Conservation (phyloP, 2,797 vertebrate species). For the Cryptoblepharus egeriae region DNA sequence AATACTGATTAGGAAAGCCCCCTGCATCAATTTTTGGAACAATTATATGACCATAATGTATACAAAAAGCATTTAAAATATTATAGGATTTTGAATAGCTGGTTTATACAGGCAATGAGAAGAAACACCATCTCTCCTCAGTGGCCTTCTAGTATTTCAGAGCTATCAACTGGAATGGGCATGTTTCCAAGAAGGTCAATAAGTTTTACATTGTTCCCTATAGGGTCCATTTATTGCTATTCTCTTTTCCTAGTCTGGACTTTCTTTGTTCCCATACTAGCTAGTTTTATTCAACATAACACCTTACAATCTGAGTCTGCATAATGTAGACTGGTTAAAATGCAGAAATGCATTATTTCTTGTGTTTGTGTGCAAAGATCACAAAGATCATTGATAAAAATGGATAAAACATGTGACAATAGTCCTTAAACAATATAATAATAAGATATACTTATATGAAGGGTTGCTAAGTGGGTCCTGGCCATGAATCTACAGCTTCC, state of each 20-base stretch:
- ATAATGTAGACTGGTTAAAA: conserved; percentile 34
- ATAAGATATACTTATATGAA: too few relatives aligned
- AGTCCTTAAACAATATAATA: too few relatives aligned
- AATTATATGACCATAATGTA: neutral
- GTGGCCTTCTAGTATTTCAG: neutral
- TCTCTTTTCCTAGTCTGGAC: neutral
- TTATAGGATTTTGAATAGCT: neutral
- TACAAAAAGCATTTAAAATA: neutral
- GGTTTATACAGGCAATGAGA: conserved; percentile 9
- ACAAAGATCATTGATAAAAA: too few relatives aligned
- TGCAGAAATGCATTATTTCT: neutral
- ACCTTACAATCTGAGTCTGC: conserved; percentile 20
- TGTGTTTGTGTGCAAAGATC: too few relatives aligned
- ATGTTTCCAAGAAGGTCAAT: conserved; percentile 46
- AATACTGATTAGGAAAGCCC: too few relatives aligned
- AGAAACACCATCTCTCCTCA: conserved; percentile 10
- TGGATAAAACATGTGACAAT: too few relatives aligned
- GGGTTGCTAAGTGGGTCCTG: too few relatives aligned
- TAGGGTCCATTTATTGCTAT: conserved; percentile 37
- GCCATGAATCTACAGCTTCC: too few relatives aligned
- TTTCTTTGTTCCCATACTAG: neutral
- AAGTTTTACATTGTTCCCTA: conserved; percentile 13
- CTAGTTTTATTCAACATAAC: neutral
- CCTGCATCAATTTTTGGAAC: neutral
- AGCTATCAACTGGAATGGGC: conserved; percentile 36